Percentiles rank a stretch among this genome's conserved stretches.
Conservation (phyloP, 2,113 vertebrate genomes). For the human region DNA sequence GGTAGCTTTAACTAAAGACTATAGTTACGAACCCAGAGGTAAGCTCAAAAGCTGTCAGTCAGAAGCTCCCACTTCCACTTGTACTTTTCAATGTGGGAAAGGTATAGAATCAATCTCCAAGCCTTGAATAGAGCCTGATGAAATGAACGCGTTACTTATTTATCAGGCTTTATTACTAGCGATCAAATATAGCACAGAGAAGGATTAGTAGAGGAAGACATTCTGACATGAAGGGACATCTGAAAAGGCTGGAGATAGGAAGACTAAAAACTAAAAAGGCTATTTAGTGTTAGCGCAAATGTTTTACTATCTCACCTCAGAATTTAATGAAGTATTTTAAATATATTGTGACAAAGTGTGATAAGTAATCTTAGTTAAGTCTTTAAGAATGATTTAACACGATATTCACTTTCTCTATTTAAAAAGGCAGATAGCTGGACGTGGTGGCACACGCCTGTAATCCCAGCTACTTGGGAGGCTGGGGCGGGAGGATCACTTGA, state of each 20-base stretch:
- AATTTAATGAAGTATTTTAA: background rate
- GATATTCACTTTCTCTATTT: background rate
- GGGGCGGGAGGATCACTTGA: background rate
- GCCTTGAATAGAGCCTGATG: background rate
- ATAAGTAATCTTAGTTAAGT: background rate
- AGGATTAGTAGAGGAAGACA: background rate
- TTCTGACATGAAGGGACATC: background rate
- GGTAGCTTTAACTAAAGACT: background rate
- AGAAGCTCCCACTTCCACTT: background rate
- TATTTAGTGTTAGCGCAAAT: background rate
- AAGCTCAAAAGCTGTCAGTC: background rate
- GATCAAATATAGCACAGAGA: background rate
- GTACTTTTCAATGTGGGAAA: background rate
- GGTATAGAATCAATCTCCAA: background rate
- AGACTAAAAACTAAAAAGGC: background rate
- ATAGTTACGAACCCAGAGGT: background rate
- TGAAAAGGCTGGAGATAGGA: background rate
- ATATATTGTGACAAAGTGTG: background rate
- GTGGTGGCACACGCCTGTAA: background rate
- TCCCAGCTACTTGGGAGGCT: background rate
- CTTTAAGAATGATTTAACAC: background rate
- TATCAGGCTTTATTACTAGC: background rate
- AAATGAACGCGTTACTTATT: background rate
- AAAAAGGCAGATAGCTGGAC: background rate
- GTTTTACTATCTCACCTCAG: background rate